Percentiles rank a stretch among this genome's conserved stretches.
Conservation (phyloP, 2,797 vertebrate species). For the Natrix natrix region DNA sequence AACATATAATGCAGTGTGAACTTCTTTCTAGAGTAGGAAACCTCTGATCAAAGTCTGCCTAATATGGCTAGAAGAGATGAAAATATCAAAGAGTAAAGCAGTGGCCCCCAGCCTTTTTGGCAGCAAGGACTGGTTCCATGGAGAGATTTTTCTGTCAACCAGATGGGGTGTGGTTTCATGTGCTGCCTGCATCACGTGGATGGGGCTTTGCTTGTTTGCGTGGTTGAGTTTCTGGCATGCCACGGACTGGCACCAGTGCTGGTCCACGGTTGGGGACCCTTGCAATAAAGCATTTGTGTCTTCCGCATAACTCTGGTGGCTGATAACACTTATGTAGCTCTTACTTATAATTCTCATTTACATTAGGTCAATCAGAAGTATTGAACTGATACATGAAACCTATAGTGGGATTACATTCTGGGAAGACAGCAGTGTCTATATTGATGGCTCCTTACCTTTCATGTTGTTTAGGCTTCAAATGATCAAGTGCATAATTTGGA, state of each 20-base stretch:
- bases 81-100: neutral
- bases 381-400: neutral
- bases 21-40: neutral
- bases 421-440: neutral
- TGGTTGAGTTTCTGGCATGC: neutral
- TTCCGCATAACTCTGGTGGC: neutral
- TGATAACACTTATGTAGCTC: neutral
- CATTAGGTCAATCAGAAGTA: neutral
- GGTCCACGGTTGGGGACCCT: neutral
- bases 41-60: neutral
- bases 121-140: neutral
- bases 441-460: neutral
- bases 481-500: neutral
- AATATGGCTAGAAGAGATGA: neutral
- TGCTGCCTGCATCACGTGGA: neutral
- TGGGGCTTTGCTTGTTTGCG: neutral
- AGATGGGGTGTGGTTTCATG: neutral
- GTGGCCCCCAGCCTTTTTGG: neutral
- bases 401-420: neutral
- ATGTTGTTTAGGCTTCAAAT: neutral
- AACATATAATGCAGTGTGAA: neutral
- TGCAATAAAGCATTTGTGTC: neutral
- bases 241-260: fast-evolving
- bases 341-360: neutral
- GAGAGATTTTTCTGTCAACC: neutral